These are phyloP conservation scores for Varanus salvator DNA, from an alignment of 2,113 vertebrate genomes.

Conservation along the genomic window DNA sequence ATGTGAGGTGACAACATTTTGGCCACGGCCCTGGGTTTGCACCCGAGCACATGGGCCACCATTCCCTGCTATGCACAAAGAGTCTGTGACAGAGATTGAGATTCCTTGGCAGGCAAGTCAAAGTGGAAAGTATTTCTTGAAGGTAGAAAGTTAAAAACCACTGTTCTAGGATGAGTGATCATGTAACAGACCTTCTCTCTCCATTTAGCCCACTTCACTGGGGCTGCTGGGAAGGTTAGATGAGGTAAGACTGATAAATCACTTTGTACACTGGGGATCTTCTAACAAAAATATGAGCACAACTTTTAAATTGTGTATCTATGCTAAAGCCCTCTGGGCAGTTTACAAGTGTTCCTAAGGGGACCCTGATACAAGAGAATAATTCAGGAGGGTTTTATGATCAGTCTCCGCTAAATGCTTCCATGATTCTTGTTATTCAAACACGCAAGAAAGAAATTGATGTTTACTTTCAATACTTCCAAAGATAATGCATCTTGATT, in stretches of 20 bases:
- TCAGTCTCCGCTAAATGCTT: neutral
- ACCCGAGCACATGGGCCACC: neutral
- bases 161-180: neutral
- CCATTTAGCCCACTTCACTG: neutral
- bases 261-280: neutral
- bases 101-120: neutral
- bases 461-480: neutral
- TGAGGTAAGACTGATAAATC: neutral
- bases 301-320: neutral
- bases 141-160: neutral
- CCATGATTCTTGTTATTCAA: neutral
- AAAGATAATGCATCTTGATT: neutral
- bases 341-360: too few relatives aligned
- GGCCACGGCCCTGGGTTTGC: neutral
- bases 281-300: neutral
- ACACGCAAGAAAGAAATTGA: neutral
- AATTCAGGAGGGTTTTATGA: neutral
- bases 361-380: too few relatives aligned
- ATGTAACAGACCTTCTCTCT: neutral
- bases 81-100: neutral
- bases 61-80: neutral
- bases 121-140: neutral
- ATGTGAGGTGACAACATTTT: neutral
- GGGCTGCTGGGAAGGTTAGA: neutral
- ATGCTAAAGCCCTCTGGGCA: too few relatives aligned